phyloP scores from a whole-genome alignment of 2,888 invertebrate genomes.

The Hyles lineata region DNA sequence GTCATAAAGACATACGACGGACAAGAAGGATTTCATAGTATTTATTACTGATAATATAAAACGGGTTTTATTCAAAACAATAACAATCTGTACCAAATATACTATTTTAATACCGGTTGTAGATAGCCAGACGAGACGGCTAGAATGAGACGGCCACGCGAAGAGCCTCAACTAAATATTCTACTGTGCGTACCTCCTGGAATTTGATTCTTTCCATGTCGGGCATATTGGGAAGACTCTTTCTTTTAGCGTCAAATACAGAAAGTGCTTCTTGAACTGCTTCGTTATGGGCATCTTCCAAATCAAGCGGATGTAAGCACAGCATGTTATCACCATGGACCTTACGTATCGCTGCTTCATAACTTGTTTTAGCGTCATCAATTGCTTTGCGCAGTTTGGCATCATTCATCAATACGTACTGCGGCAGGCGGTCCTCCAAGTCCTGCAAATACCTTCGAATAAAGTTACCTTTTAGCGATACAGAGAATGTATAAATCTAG shows the following conservation, averaged over 20 bases:
- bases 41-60: too few relatives aligned
- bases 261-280: constrained; percentile 26
- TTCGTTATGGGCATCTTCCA: constrained; percentile 29
- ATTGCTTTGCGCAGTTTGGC: constrained; percentile 27
- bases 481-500: background rate
- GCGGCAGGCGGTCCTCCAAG: constrained; percentile 25
- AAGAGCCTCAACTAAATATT: background rate
- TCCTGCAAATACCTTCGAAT: constrained; percentile 27
- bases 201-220: constrained; percentile 36
- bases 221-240: background rate
- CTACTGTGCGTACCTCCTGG: background rate
- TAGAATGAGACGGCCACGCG: too few relatives aligned
- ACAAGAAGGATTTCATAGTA: too few relatives aligned
- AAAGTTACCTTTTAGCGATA: background rate
- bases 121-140: too few relatives aligned
- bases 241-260: constrained; percentile 30
- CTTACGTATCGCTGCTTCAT: constrained; percentile 4
- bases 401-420: constrained; percentile 31
- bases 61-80: too few relatives aligned
- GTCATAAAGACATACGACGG: too few relatives aligned
- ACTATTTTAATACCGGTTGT: background rate
- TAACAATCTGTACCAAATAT: too few relatives aligned
- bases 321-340: constrained; percentile 24
- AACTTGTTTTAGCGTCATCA: constrained; percentile 25
- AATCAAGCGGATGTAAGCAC: constrained; percentile 33